Percentiles rank a stretch among this genome's conserved stretches.
These are phyloP conservation scores for Paedocypris sp. DNA, from an alignment of 2,113 vertebrate species.

Conservation along the genomic window DNA sequence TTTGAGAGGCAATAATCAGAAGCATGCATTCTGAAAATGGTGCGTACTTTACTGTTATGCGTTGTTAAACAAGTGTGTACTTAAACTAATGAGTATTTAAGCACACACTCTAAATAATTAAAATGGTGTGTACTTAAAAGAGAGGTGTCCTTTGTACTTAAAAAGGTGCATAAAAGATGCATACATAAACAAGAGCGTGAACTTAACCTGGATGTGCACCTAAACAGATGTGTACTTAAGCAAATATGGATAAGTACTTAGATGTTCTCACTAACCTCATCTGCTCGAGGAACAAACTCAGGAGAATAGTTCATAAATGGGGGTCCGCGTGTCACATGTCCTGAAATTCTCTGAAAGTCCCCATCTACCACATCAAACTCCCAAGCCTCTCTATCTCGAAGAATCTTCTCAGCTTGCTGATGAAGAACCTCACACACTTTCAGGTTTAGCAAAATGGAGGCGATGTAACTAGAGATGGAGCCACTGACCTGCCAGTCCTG, in stretches of 20 bases:
- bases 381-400: constrained; percentile 25
- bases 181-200: constrained; percentile 21
- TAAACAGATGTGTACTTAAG: constrained; percentile 29
- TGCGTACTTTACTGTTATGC: too few species aligned
- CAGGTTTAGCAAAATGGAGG: constrained; percentile 40
- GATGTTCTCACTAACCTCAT: constrained; percentile 31
- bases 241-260: too few species aligned
- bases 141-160: too few species aligned
- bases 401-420: constrained; percentile 34
- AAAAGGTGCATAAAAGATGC: too few species aligned
- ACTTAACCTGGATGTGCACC: background rate
- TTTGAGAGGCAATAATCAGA: too few species aligned
- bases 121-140: too few species aligned
- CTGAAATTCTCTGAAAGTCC: constrained; percentile 14
- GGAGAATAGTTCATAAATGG: constrained; percentile 21
- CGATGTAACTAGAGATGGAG: constrained; percentile 18
- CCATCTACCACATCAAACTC: background rate
- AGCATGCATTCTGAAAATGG: too few species aligned
- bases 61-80: too few species aligned
- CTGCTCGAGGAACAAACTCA: background rate
- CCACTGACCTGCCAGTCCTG: background rate
- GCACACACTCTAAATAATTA: too few species aligned
- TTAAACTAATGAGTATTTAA: too few species aligned
- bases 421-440: constrained; percentile 44
- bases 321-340: constrained; percentile 24